Evolutionary conservation across 2,888 invertebrate species (phyloP).

Genomic region (Octonoba sinensis): DNA sequence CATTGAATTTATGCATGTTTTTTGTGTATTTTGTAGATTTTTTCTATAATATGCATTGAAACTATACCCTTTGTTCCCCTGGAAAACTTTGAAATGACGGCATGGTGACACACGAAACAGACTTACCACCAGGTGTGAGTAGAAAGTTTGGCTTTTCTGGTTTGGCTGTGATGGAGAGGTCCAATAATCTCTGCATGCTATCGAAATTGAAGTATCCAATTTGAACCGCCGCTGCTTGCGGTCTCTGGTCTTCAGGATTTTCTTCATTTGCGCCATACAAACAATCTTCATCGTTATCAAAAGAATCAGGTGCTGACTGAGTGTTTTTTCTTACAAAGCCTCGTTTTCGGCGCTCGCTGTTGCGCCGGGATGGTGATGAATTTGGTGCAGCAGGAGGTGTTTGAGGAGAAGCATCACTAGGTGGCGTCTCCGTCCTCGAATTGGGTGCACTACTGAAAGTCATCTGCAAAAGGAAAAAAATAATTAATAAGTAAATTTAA

Average conservation of each 20-base stretch:
- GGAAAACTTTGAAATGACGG: no score
- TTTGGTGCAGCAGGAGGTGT: conserved; percentile 23
- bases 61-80: no score
- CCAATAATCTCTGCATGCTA: conserved; percentile 64
- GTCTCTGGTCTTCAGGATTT: conserved; percentile 2
- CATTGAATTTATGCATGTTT: no score
- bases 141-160: conserved; percentile 55
- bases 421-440: conserved; percentile 60
- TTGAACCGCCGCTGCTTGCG: conserved; percentile 11
- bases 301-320: conserved; percentile 71
- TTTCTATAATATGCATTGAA: no score
- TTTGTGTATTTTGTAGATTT: no score
- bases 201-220: conserved; percentile 65
- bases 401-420: conserved; percentile 28
- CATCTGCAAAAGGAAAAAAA: conserved; percentile 3
- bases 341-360: conserved; percentile 68
- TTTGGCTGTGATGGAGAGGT: conserved; percentile 57
- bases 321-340: conserved; percentile 71
- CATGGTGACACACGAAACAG: not conserved
- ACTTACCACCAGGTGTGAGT: conserved; percentile 63
- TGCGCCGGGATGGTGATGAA: conserved; percentile 32
- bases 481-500: no score
- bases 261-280: no score
- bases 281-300: conserved; percentile 67
- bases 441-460: conserved; percentile 37